A percentile compares a stretch with the other conserved stretches of the same genome.
These are phyloP conservation scores for Leucophenga montana DNA, from an alignment of 2,888 invertebrate genomes.

Conservation along the genomic window DNA sequence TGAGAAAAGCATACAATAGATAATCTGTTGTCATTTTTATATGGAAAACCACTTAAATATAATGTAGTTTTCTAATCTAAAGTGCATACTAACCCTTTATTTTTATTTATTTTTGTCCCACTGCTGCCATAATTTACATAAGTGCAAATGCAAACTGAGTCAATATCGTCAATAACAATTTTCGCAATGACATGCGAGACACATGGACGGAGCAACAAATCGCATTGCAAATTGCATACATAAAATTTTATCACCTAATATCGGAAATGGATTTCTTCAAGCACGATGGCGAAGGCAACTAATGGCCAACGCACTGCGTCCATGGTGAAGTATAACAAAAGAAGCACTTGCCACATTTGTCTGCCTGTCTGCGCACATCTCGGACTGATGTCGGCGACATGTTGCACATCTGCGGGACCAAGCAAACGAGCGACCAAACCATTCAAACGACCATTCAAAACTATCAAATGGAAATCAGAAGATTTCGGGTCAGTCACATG, in stretches of 20 bases:
- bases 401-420: too few relatives aligned
- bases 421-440: too few relatives aligned
- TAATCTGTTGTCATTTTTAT: too few relatives aligned
- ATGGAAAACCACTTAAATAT: too few relatives aligned
- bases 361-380: too few relatives aligned
- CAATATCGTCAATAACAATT: constrained; percentile 60
- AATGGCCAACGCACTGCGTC: constrained; percentile 56
- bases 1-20: too few relatives aligned
- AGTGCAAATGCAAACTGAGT: constrained; percentile 42
- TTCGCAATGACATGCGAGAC: constrained; percentile 52
- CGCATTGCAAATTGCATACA: constrained; percentile 64
- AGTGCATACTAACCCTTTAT: too few relatives aligned
- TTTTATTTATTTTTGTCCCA: constrained; percentile 32
- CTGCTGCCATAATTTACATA: constrained; percentile 53
- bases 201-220: constrained; percentile 64
- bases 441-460: too few relatives aligned
- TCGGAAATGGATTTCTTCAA: constrained; percentile 61
- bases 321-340: neutral
- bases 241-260: constrained; percentile 67
- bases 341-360: constrained; percentile 3
- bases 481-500: too few relatives aligned
- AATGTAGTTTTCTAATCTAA: too few relatives aligned
- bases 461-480: too few relatives aligned
- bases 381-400: too few relatives aligned
- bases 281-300: constrained; percentile 50